Percentiles rank a stretch among this genome's conserved stretches.
phyloP scores from a whole-genome alignment of 2,797 vertebrate genomes.

The Otolemur crassicaudatus region DNA sequence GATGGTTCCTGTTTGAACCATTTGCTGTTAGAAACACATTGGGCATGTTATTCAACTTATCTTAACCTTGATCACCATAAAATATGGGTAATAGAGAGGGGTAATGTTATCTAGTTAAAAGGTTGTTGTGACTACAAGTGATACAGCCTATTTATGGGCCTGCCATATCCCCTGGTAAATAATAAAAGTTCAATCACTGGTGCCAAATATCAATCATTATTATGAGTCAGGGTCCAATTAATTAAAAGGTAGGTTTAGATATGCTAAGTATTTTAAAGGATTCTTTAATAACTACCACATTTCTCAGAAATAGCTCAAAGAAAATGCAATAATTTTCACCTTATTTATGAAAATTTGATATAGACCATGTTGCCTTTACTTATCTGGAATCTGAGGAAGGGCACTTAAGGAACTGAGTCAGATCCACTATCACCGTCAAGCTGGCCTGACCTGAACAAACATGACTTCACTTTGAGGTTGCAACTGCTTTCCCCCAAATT shows the following conservation, averaged over 20 bases:
- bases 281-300: background rate
- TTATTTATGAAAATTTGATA: background rate
- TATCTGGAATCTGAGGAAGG: background rate
- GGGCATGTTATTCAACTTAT: background rate
- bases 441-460: background rate
- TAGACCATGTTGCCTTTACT: background rate
- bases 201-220: background rate
- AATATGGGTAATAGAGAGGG: background rate
- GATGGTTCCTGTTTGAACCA: background rate
- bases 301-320: conserved; percentile 23
- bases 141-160: background rate
- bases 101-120: background rate
- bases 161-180: background rate
- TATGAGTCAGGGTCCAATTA: background rate
- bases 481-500: background rate
- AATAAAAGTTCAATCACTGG: background rate
- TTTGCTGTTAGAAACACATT: background rate
- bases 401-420: background rate
- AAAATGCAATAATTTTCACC: background rate
- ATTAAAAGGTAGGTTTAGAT: background rate
- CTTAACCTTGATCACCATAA: background rate
- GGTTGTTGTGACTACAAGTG: background rate
- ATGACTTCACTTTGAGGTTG: background rate
- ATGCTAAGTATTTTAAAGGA: conserved; percentile 1
- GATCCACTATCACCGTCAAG: background rate